A percentile compares a stretch with the other conserved stretches of the same genome.
These are phyloP conservation scores for Drosophila carrolli DNA, from an alignment of 1,140 invertebrate genomes.

Conservation along the genomic window DNA sequence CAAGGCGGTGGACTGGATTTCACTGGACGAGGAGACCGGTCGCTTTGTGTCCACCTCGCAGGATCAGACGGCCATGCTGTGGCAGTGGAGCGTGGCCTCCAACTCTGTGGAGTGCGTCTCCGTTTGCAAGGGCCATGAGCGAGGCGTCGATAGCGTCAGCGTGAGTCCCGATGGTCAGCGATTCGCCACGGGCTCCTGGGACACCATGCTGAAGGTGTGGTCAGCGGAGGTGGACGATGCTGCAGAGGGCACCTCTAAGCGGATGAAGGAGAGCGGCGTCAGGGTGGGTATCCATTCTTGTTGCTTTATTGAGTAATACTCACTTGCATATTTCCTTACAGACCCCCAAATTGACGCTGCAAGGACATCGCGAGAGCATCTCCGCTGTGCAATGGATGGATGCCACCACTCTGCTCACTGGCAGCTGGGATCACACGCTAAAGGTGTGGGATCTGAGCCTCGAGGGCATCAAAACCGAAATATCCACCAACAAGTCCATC, in stretches of 20 bases:
- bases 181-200: constrained; percentile 97
- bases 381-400: constrained; percentile 94
- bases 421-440: constrained; percentile 98
- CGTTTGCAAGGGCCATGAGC: constrained; percentile 94
- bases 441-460: constrained; percentile 97
- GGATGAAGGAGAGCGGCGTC: constrained; percentile 85
- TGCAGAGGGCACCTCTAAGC: constrained; percentile 59
- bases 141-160: constrained; percentile 93
- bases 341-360: constrained; percentile 94
- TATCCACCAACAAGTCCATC: constrained; percentile 94
- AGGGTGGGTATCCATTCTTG: constrained; percentile 80
- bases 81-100: constrained; percentile 92
- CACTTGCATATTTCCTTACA: constrained; percentile 74
- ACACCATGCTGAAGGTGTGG: constrained; percentile 93
- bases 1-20: constrained; percentile 95
- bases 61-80: constrained; percentile 96
- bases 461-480: constrained; percentile 92
- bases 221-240: constrained; percentile 86
- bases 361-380: constrained; percentile 96
- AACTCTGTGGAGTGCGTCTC: constrained; percentile 93
- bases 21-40: constrained; percentile 87
- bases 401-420: constrained; percentile 90
- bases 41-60: constrained; percentile 95
- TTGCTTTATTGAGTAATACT: background rate
- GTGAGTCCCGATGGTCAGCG: constrained; percentile 88